Percentiles rank a stretch among this genome's conserved stretches.
These are phyloP conservation scores for Ptilonorhynchus violaceus DNA, from an alignment of 2,113 vertebrate genomes.

Conservation along the genomic window DNA sequence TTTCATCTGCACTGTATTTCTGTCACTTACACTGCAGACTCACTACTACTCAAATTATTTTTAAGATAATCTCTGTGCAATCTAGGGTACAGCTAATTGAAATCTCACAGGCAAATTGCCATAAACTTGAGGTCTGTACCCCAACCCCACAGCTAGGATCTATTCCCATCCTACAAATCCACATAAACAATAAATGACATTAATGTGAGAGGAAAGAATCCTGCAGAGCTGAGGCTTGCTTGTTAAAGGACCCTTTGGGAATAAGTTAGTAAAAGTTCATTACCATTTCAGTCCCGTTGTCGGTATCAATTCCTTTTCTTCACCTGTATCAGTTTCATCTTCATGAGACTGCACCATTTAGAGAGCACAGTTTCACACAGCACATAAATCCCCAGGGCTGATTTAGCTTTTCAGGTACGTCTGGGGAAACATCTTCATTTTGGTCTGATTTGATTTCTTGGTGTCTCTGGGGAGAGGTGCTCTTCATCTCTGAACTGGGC, in stretches of 20 bases:
- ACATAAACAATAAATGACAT: background rate
- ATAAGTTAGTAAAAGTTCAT: constrained; percentile 1
- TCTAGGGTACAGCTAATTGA: background rate
- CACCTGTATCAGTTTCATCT: background rate
- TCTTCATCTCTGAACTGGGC: background rate
- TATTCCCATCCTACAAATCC: background rate
- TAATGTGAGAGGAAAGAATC: background rate
- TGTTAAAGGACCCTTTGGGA: background rate
- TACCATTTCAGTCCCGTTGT: constrained; percentile 30
- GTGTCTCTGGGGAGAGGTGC: background rate
- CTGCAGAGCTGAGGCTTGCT: background rate
- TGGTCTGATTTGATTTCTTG: background rate
- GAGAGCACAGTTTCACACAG: background rate
- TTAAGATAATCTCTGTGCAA: background rate
- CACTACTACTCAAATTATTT: background rate
- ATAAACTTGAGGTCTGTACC: background rate
- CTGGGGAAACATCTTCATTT: background rate
- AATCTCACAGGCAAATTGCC: background rate
- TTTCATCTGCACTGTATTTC: background rate
- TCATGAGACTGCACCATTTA: background rate
- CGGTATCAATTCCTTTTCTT: background rate
- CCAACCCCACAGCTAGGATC: background rate
- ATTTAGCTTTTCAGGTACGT: background rate
- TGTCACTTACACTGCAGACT: background rate
- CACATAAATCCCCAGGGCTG: background rate